Base-by-base conservation (phyloP, 1,140 invertebrate species). In the Aphis gossypii region DNA sequence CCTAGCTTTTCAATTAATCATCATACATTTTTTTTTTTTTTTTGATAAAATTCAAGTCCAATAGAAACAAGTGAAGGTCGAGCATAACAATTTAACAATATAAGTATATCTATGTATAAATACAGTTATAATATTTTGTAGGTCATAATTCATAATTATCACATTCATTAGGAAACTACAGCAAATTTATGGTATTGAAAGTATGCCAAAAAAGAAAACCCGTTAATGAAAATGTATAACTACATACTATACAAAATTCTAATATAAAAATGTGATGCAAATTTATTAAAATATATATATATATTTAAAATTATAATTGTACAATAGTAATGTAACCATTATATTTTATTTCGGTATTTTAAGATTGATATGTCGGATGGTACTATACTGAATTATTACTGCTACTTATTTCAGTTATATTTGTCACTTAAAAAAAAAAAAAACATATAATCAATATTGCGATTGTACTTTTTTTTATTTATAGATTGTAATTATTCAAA, bases 91-190 rank as follows among this genome's bases (percentile, higher is more conserved):
- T n/a, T 76, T 14, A 76, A n/a, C 14, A 18, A 76, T 68, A n/a
- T 76, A 86, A 11, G 11, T 38, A 84, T 84, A 82, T 41, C 8
- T 83, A 84, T 41, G 18, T 84, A 84, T 44, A 21, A 51, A 84
- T 38, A 44, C 83, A 41, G 23, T 41, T 84, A 84, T 23, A 84
- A 41, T 84, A 41, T 84, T 84, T 84, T 84, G 83, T 86, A 86
- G 83, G 83, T 46, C 83, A 86, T 86, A 86, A 86, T 86, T 86
- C 23, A 11, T 25, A 84, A 25, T 41, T 41, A 48, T n/a, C 5
- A 87, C 46, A 48, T 14, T 18, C 86, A 87, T 48, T 46, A 21
- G 35, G 48, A 87, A 30, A 48, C 46, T 46, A 87, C 86, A n/a
- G 46, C 35, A 87, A 87, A 48, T n/a, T 76, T 2, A 48, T 35